Conservation (phyloP, 2,888 invertebrate species). For the Tetanocera ferruginea region DNA sequence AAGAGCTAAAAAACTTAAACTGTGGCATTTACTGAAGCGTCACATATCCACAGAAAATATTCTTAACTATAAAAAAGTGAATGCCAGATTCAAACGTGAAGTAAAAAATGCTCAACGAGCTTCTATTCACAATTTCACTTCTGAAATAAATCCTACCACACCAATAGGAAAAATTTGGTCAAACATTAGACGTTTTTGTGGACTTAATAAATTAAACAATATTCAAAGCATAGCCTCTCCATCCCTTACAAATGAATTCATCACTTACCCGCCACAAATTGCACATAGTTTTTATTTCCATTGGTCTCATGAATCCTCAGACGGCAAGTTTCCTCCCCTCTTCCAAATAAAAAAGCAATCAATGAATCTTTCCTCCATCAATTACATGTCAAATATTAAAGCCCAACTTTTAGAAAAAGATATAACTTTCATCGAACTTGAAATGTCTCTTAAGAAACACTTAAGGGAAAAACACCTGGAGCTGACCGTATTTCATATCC, state of each 20-base stretch:
- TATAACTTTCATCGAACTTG: no score
- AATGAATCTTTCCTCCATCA: neutral
- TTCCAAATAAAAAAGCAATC: neutral
- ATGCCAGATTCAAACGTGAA: constrained; percentile 33
- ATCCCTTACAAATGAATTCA: neutral
- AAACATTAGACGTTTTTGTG: neutral
- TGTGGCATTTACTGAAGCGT: neutral
- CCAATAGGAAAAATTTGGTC: neutral
- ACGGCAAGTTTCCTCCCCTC: neutral
- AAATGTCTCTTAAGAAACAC: no score
- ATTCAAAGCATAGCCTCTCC: neutral
- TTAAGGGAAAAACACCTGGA: no score
- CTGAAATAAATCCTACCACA: constrained; percentile 22
- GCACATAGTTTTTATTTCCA: no score
- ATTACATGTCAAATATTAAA: neutral
- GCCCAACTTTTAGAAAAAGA: no score
- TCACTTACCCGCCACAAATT: no score
- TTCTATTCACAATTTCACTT: constrained; percentile 23
- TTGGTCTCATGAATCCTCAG: no score
- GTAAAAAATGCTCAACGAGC: constrained; percentile 33
- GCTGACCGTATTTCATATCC: no score
- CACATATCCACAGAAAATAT: constrained; percentile 34
- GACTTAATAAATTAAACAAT: neutral
- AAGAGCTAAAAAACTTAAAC: no score
- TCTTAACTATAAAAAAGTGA: constrained; percentile 33